Evolutionary conservation across 1,140 invertebrate genomes (phyloP).

Genomic region (Pseudomyrmex dendroicus): DNA sequence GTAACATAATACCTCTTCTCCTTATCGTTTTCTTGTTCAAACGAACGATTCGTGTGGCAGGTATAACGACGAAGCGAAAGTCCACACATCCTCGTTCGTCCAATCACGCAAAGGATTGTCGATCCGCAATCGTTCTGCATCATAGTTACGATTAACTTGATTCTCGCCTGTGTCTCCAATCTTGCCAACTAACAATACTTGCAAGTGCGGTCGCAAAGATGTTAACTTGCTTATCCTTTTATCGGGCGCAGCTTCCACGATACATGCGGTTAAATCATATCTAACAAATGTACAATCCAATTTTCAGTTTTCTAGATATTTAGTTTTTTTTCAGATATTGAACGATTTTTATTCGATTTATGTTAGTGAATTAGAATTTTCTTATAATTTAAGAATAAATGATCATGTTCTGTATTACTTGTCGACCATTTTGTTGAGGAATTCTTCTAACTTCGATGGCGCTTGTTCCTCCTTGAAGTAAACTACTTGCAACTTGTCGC

Average conservation of each 20-base stretch:
- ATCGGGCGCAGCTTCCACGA: conserved; percentile 13
- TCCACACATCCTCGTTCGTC: conserved; percentile 64
- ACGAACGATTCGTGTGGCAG: conserved; percentile 53
- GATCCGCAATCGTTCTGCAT: conserved; percentile 46
- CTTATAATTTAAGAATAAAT: not conserved
- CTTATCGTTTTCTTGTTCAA: conserved; percentile 7
- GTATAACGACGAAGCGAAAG: conserved; percentile 65
- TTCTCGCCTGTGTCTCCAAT: not conserved
- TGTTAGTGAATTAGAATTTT: not conserved
- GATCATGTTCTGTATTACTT: conserved; percentile 57
- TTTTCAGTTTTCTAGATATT: not conserved
- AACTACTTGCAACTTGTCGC: conserved; percentile 54
- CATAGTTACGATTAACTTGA: conserved; percentile 8
- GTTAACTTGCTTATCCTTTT: conserved; percentile 56
- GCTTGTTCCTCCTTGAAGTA: conserved; percentile 33
- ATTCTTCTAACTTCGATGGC: conserved; percentile 36
- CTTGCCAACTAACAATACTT: conserved; percentile 70
- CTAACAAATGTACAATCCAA: conserved; percentile 57
- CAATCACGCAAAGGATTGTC: conserved; percentile 68
- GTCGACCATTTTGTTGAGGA: conserved; percentile 58
- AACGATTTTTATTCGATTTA: conserved; percentile 2
- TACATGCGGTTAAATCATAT: conserved; percentile 65
- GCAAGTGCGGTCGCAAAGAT: conserved; percentile 62
- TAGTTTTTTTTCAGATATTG: not conserved
- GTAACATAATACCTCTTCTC: not conserved